phyloP scores from a whole-genome alignment of 2,113 vertebrate genomes.

The Nansenia antarctica region DNA sequence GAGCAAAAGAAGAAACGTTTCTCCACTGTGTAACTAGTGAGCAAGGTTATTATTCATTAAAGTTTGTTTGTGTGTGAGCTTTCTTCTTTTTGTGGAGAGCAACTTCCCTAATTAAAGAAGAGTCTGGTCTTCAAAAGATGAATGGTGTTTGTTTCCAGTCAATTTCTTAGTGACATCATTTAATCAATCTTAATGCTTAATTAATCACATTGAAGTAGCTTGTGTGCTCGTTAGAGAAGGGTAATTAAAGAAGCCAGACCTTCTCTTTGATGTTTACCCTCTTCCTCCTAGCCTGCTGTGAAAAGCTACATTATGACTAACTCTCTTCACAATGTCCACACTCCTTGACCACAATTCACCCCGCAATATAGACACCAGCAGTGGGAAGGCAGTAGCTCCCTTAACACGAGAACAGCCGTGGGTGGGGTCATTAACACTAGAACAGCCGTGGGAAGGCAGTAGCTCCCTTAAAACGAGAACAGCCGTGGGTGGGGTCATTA shows the following conservation, averaged over 20 bases:
- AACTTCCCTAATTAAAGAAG: constrained; percentile 60
- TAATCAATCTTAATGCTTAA: constrained; percentile 66
- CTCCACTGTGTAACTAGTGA: no score
- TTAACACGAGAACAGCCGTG: no score
- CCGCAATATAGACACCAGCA: no score
- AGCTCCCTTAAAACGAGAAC: no score
- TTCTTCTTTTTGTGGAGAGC: constrained; percentile 27
- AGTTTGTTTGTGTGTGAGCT: constrained; percentile 36
- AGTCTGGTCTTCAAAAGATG: constrained; percentile 26
- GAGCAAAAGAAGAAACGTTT: no score
- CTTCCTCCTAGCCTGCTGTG: background rate
- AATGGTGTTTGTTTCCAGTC: constrained; percentile 55
- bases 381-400: no score
- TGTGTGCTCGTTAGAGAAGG: constrained; percentile 48
- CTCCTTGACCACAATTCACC: no score
- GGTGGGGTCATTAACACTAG: no score
- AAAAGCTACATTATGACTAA: background rate
- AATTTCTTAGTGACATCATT: constrained; percentile 61
- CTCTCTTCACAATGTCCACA: background rate
- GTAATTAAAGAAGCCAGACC: constrained; percentile 48
- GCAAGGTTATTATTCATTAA: constrained; percentile 33
- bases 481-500: no score
- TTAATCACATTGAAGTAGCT: constrained; percentile 62
- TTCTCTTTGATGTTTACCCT: constrained; percentile 14
- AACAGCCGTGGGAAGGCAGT: no score